Percentiles rank a stretch among this genome's conserved stretches.
These are phyloP conservation scores for Chionomys nivalis DNA, from an alignment of 2,113 vertebrate genomes.

Conservation along the genomic window DNA sequence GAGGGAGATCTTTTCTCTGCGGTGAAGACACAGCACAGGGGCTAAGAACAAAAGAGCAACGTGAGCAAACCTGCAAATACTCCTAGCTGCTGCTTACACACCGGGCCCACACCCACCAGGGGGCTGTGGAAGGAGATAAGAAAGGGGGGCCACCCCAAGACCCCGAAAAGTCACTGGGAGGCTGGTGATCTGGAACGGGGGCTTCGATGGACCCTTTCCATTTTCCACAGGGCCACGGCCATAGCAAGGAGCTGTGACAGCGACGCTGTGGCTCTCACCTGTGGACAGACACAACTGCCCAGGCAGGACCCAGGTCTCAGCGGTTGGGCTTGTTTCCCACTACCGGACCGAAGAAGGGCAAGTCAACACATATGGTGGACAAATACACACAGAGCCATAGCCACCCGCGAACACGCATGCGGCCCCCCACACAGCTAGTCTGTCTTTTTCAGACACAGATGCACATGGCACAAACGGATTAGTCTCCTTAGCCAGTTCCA, in stretches of 20 bases:
- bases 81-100: neutral
- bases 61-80: neutral
- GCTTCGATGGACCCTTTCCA: neutral
- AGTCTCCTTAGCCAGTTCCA: slow-evolving; percentile 5
- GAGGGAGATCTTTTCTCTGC: neutral
- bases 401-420: neutral
- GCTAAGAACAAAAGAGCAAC: slow-evolving; percentile 38
- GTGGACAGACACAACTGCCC: neutral
- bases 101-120: neutral
- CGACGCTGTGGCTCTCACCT: slow-evolving; percentile 10
- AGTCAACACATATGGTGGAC: slow-evolving; percentile 56
- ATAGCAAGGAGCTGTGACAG: slow-evolving; percentile 52
- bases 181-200: neutral
- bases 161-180: neutral
- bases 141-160: neutral
- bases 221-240: neutral
- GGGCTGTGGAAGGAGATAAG: neutral
- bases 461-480: slow-evolving; percentile 40
- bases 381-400: slow-evolving; percentile 58
- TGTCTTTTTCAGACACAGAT: slow-evolving; percentile 18
- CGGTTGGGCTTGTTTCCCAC: neutral
- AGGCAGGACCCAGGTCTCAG: neutral
- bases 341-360: neutral
- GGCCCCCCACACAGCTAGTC: slow-evolving; percentile 24
- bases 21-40: neutral